Percentiles rank a stretch among this genome's conserved stretches.
Conservation (phyloP, 2,797 vertebrate species). For the Catamblyrhynchus diadema region DNA sequence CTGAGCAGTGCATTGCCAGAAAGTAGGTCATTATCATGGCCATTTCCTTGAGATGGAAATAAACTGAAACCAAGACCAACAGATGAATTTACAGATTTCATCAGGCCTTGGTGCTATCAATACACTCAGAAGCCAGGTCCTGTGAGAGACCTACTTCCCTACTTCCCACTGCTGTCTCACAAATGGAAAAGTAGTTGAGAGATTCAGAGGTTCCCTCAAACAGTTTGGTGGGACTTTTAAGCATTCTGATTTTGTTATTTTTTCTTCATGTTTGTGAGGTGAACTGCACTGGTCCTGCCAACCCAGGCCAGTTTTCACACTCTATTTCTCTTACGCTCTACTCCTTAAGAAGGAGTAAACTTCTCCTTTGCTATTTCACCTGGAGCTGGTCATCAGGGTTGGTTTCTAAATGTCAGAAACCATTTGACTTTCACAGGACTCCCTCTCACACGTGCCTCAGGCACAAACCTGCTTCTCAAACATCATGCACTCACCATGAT, state of each 20-base stretch:
- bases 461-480: not conserved
- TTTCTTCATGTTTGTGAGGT: not conserved
- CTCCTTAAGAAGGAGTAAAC: not conserved
- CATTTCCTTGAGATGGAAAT: not conserved
- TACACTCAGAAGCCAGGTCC: not conserved
- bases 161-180: not conserved
- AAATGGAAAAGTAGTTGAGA: not conserved
- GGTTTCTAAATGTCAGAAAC: not conserved
- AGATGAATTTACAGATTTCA: not conserved
- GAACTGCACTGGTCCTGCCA: not conserved
- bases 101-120: not conserved
- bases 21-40: not conserved
- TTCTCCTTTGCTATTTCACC: not conserved
- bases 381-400: not conserved
- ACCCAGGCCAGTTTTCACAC: not conserved
- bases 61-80: not conserved
- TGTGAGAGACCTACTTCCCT: not conserved
- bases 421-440: not conserved
- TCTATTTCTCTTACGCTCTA: not conserved
- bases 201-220: not conserved
- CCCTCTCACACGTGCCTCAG: accelerated
- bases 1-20: not conserved
- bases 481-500: accelerated
- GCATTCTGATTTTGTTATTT: not conserved
- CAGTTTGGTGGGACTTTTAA: not conserved